Base-by-base conservation (phyloP, 2,113 vertebrate genomes). In the Haemorhous mexicanus region DNA sequence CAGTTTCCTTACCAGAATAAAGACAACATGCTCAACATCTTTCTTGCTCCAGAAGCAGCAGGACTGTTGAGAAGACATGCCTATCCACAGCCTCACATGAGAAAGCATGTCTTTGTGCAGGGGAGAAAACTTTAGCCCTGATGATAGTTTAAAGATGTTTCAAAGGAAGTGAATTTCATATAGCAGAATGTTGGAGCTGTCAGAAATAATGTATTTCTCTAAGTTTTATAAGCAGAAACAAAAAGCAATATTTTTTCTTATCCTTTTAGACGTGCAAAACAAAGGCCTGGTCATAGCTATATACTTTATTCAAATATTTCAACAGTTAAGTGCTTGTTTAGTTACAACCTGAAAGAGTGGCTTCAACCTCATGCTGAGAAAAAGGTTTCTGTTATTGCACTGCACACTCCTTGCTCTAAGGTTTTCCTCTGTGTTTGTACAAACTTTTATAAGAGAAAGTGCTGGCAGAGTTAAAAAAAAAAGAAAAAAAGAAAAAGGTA, bases 401-500 rank as follows among this genome's bases (percentile, higher is more conserved):
- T 61, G 7, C 11, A 23, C 19, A 12, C 5, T n/a, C 55, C 27
- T 73, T 68, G 22, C n/a, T 87, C 52, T 32, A 52, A 76, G 15
- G 32, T 59, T 64, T 94, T 68, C 32, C 67, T 37, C 18, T 9
- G 22, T 37, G 11, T 61, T 85, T 78, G 28, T 43, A 19, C 6
- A 68, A 67, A 63, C 41, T 85, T 84, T 21, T 56, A 13, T 8
- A 41, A 61, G 2, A 50, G 16, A 23, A 91, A 83, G 28, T 47
- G 1, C 17, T 46, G 22, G 3, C 28, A 82, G 41, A 32, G 6
- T 62, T 18, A 11, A 47, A 46, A 37, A 37, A 27, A 32, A 16
- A 39, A 39, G 37, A 9, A 19, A 12, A 23, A 20, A 37, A 30
- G 26, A n/a, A 10, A 5, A 27, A 4, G 0, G 12, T 3, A 22